Conservation (phyloP, 2,797 vertebrate genomes). For the Orientallactaga sibirica region DNA sequence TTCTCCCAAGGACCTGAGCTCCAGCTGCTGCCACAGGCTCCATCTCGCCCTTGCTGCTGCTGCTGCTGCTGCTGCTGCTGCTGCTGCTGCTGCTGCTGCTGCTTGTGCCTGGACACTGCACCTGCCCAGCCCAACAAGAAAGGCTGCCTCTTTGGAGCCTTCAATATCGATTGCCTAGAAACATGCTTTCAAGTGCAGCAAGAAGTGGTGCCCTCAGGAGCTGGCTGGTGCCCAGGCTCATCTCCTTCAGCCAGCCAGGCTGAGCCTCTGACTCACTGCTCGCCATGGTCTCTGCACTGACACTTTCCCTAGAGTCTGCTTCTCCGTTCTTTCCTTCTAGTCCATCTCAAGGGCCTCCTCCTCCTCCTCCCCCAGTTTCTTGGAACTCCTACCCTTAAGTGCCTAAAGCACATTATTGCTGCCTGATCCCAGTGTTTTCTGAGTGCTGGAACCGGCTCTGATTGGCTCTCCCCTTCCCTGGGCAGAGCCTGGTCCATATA, state of each 20-base stretch:
- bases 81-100: accelerated
- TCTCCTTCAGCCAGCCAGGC: neutral
- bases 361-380: neutral
- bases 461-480: neutral
- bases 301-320: neutral
- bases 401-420: neutral
- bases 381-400: neutral
- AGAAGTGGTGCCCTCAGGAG: neutral
- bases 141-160: neutral
- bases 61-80: accelerated
- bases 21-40: neutral
- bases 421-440: neutral
- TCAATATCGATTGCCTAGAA: neutral
- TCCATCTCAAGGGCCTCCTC: neutral
- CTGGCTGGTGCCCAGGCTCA: neutral
- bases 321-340: neutral
- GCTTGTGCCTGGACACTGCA: neutral
- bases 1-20: neutral
- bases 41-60: too few species aligned
- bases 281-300: neutral
- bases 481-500: neutral
- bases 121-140: neutral
- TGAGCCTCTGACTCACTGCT: neutral
- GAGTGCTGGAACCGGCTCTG: neutral
- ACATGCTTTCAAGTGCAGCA: neutral